Evolutionary conservation across 2,797 vertebrate genomes (phyloP), one percentile per base, ranked within the genome.

Genomic region (Cyclura pinguis): DNA sequence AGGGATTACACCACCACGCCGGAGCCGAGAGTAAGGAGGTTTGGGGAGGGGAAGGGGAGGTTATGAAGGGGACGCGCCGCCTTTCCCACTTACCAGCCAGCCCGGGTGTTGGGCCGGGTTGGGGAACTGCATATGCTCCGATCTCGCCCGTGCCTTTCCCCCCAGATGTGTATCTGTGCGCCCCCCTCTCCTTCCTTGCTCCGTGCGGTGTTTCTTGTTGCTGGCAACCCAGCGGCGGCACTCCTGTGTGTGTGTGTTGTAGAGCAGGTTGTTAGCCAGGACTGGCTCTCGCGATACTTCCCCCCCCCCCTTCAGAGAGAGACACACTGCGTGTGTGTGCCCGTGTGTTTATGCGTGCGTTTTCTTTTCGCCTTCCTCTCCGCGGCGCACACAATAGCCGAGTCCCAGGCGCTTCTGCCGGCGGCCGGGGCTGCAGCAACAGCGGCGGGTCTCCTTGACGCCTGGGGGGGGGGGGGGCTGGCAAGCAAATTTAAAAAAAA

Each of bases 241-340:
- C 97, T 97, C 88, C 77, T 88, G 91, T 89, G 88, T 85, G 96
- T 69, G 67, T 69, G 67, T 69, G 67, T 69, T 69, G 67, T 32
- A 32, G 97, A 97, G 98, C 98, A 98, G 98, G 98, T 98, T 98
- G 98, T 97, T 98, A 95, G 96, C 97, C 97, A 96, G 94, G 69
- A 97, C 97, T 13, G 67, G 98, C 96, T 98, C 98, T 98, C 98
- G 98, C 98, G 98, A 99, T 98, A 98, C 92, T 94, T 95, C 91
- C 92, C 76, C 38, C 84, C 6, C 80, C 16, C 10, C 42, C 27
- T 9, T 8, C 0, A 29, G 92, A 27, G 80, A 5, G 59, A 29
- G 80, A 10, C 13, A 62, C 74, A 38, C 59, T 22, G 72, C 10
- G 38, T 14, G 8, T 12, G 42, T 3, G 52, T 22, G 72, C 10